Percentiles rank a stretch among this genome's conserved stretches.
Evolutionary conservation across 2,888 invertebrate genomes (phyloP).

Genomic region (Merodon equestris): DNA sequence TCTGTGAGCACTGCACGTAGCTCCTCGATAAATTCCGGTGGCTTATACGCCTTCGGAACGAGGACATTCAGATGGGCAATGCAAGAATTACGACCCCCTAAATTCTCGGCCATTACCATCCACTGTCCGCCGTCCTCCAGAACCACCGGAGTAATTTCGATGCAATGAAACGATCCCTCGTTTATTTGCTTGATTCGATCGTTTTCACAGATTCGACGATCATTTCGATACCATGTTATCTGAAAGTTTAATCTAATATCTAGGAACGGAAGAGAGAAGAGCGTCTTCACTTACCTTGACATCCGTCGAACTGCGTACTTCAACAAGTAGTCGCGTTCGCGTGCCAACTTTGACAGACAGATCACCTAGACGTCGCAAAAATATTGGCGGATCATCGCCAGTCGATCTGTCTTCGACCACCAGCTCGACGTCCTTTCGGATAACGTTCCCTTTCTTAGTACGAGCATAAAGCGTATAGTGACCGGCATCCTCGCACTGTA

Average conservation of each 20-base stretch:
- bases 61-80: constrained; percentile 88
- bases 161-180: constrained; percentile 92
- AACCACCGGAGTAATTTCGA: constrained; percentile 89
- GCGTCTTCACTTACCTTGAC: constrained; percentile 82
- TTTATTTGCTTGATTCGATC: constrained; percentile 88
- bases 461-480: constrained; percentile 86
- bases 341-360: constrained; percentile 94
- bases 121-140: constrained; percentile 91
- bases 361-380: constrained; percentile 90
- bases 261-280: constrained; percentile 16
- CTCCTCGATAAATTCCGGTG: constrained; percentile 92
- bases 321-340: constrained; percentile 89
- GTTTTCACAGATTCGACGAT: constrained; percentile 85
- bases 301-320: constrained; percentile 88
- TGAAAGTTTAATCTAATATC: constrained; percentile 74
- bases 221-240: constrained; percentile 94
- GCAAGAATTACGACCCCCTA: constrained; percentile 86
- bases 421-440: constrained; percentile 81
- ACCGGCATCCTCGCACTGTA: constrained; percentile 86
- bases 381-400: constrained; percentile 88
- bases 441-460: constrained; percentile 80
- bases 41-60: constrained; percentile 93
- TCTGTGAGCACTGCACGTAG: constrained; percentile 90
- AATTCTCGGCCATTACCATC: constrained; percentile 90
- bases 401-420: constrained; percentile 81